Conservation (phyloP, 92 coral and sea anemone species). For the Scolanthus callimorphus region DNA sequence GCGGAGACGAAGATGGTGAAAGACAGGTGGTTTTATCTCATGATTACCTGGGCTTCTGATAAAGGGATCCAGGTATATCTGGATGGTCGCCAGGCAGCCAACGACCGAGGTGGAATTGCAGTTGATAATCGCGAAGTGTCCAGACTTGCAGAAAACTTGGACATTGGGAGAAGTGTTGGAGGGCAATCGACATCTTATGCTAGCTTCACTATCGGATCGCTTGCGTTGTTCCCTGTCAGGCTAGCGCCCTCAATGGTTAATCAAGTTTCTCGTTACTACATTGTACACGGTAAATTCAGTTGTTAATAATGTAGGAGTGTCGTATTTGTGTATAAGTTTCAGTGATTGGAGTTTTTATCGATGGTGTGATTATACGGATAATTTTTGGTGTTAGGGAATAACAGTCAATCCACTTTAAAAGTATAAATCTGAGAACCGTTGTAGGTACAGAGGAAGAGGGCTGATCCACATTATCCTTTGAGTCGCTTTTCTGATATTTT, state of each 20-base stretch:
- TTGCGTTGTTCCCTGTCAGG: conserved; percentile 74
- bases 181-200: conserved; percentile 66
- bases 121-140: conserved; percentile 51
- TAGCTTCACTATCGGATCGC: conserved; percentile 65
- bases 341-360: too few relatives aligned
- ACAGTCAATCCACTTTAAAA: too few relatives aligned
- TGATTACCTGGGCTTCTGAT: conserved; percentile 72
- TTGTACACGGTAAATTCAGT: conserved; percentile 75
- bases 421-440: too few relatives aligned
- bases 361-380: too few relatives aligned
- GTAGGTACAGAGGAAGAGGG: too few relatives aligned
- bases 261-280: conserved; percentile 65
- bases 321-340: too few relatives aligned
- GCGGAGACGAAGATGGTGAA: conserved; percentile 65
- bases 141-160: conserved; percentile 51
- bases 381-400: too few relatives aligned
- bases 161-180: conserved; percentile 84
- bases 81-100: conserved; percentile 55
- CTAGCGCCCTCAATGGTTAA: conserved; percentile 46
- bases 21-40: conserved; percentile 74
- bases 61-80: conserved; percentile 63
- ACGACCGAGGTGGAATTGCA: conserved; percentile 67
- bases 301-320: too few relatives aligned
- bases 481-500: too few relatives aligned
- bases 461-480: too few relatives aligned